These are phyloP conservation scores for Phyllotreta striolata DNA, from an alignment of 2,888 invertebrate genomes.

Conservation along the genomic window DNA sequence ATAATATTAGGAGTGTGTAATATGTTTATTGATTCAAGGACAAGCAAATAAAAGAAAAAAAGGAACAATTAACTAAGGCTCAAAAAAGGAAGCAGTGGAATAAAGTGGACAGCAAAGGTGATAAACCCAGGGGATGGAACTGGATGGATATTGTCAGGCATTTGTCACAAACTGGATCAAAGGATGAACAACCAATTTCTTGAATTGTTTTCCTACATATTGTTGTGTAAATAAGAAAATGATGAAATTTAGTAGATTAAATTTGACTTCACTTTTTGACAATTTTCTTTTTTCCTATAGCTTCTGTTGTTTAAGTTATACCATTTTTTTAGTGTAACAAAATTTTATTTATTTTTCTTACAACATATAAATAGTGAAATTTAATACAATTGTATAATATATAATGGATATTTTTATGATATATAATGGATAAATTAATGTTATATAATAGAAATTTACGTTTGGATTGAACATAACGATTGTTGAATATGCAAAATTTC, in stretches of 20 bases:
- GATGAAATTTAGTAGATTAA: too few relatives aligned
- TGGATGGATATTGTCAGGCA: constrained; percentile 98
- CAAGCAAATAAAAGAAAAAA: constrained; percentile 70
- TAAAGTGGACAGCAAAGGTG: constrained; percentile 79
- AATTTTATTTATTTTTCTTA: neutral
- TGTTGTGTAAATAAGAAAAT: too few relatives aligned
- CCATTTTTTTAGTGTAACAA: constrained; percentile 1
- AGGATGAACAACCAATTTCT: constrained; percentile 57
- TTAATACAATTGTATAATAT: neutral
- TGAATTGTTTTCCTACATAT: constrained; percentile 8
- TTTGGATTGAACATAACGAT: constrained; percentile 34
- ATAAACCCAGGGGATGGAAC: constrained; percentile 88
- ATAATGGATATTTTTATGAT: too few relatives aligned
- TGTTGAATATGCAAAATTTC: constrained; percentile 56
- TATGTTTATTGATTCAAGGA: constrained; percentile 49
- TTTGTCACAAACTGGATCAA: constrained; percentile 80
- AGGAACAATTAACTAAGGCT: constrained; percentile 88
- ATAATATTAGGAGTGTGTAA: too few relatives aligned
- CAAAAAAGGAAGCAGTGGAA: constrained; percentile 92
- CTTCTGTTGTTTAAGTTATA: neutral
- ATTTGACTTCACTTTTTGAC: too few relatives aligned
- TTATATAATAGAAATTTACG: too few relatives aligned
- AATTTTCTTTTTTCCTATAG: too few relatives aligned
- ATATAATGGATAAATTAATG: too few relatives aligned
- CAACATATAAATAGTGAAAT: neutral